A percentile compares a stretch with the other conserved stretches of the same genome.
These are phyloP conservation scores for Pachypanchax playfairii DNA, from an alignment of 2,113 vertebrate species.

Conservation along the genomic window DNA sequence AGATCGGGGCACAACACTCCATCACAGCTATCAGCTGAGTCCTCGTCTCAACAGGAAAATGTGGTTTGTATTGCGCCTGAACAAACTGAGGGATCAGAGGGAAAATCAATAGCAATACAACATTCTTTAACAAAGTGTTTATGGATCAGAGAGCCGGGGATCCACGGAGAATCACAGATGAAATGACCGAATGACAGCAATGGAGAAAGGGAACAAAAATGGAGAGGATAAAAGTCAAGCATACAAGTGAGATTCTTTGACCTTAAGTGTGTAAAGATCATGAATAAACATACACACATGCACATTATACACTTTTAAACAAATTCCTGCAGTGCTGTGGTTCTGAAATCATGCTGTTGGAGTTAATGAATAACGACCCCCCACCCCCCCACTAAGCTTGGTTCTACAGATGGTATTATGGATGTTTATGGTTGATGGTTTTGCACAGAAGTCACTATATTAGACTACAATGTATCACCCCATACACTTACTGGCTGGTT, in stretches of 20 bases:
- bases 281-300: conserved; percentile 1
- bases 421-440: too few relatives aligned
- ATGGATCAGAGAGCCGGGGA: conserved; percentile 47
- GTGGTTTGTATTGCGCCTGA: conserved; percentile 38
- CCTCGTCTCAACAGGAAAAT: conserved; percentile 17
- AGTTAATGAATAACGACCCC: conserved; percentile 65
- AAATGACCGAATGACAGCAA: conserved; percentile 20
- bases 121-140: conserved; percentile 64
- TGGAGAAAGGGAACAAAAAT: neutral
- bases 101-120: conserved; percentile 65
- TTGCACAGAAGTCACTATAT: too few relatives aligned
- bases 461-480: too few relatives aligned
- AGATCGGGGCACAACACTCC: conserved; percentile 41
- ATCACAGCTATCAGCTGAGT: conserved; percentile 48
- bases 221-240: conserved; percentile 16
- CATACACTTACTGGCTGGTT: too few relatives aligned
- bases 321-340: conserved; percentile 20
- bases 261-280: conserved; percentile 27
- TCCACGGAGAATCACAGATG: conserved; percentile 36
- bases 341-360: conserved; percentile 62
- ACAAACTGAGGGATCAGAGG: conserved; percentile 58
- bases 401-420: conserved; percentile 63
- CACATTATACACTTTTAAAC: conserved; percentile 9
- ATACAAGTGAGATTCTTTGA: conserved; percentile 37
- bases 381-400: conserved; percentile 52